Base-by-base conservation (phyloP, 1,140 invertebrate species). In the Hylyphantes graminicola region DNA sequence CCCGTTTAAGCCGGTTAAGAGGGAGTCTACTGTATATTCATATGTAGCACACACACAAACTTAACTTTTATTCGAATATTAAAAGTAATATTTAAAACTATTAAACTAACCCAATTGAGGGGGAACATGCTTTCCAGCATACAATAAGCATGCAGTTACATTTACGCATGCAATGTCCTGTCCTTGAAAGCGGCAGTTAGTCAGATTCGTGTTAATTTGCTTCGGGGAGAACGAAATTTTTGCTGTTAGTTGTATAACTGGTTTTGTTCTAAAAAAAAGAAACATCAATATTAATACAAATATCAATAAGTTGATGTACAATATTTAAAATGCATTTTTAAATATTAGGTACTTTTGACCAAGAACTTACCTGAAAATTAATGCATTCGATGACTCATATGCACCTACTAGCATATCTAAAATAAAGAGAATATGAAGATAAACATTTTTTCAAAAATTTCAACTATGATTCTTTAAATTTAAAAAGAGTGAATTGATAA, bases 331-430 rank as follows among this genome's bases (percentile, higher is more conserved):
- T 53, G 19, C 13, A 15, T n/a, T n/a, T 13, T 53, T 19, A n/a
- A 53, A 6, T 17, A 17, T 3, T 4, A 53, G 13, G 11, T n/a
- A 53, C 54, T 17, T 21, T 70, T 70, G 10, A 70, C 12, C 3
- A 35, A 54, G 17, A 53, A 70, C n/a, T 51, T 54, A 86, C 86
- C 83, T 78, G n/a, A 86, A 73, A n/a, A 85, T 48, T 4, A 86
- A 77, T 15, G 75, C 83, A 55, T 70, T 70, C 8, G 76, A 75
- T 13, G 86, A 86, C 12, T 53, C 67, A 65, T 83, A 75, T n/a
- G 86, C 35, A 7, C 86, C 86, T 65, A 86, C 65, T 48, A 84
- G 48, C 0, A 86, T 15, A 86, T 86, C 86, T 86, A 53, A 3
- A 77, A 54, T 13, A 7, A 85, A 54, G 50, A 35, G 54, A 51